phyloP scores from a whole-genome alignment of 2,797 vertebrate species.

The Sebastes oblongus region DNA sequence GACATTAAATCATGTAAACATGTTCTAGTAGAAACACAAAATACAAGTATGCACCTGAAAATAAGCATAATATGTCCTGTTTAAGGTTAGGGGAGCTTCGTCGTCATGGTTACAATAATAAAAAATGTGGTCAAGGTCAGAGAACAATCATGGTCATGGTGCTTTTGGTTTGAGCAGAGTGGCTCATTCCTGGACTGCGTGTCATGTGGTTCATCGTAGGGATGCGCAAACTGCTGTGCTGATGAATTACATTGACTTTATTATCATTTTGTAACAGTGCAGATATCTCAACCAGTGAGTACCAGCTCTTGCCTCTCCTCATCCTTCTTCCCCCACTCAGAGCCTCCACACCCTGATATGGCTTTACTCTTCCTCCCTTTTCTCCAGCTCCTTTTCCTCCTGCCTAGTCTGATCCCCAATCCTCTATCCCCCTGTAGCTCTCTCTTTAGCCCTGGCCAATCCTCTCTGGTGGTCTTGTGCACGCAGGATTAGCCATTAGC shows the following conservation, averaged over 20 bases:
- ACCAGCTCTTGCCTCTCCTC: not conserved
- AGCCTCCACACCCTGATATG: not conserved
- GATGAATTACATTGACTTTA: not conserved
- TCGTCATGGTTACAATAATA: not conserved
- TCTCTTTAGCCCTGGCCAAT: slow-evolving; percentile 52
- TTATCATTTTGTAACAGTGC: not conserved
- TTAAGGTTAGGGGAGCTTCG: not conserved
- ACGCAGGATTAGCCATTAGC: slow-evolving; percentile 69
- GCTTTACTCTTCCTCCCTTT: slow-evolving; percentile 9
- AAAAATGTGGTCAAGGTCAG: not conserved
- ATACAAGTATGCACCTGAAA: no score
- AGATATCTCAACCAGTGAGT: not conserved
- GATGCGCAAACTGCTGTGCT: not conserved
- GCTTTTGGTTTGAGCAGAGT: not conserved
- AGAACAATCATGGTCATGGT: not conserved
- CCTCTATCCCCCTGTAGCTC: slow-evolving; percentile 41
- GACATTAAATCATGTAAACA: no score
- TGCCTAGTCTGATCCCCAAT: slow-evolving; percentile 32
- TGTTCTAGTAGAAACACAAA: no score
- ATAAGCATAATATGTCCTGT: no score
- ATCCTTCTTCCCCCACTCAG: not conserved
- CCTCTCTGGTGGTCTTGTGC: slow-evolving; percentile 58
- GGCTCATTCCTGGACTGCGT: not conserved
- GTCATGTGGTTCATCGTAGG: no score
- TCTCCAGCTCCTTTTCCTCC: slow-evolving; percentile 10